Percentiles rank a stretch among this genome's conserved stretches.
Conservation (phyloP, 1,140 invertebrate genomes). For the Ceratina calcarata region DNA sequence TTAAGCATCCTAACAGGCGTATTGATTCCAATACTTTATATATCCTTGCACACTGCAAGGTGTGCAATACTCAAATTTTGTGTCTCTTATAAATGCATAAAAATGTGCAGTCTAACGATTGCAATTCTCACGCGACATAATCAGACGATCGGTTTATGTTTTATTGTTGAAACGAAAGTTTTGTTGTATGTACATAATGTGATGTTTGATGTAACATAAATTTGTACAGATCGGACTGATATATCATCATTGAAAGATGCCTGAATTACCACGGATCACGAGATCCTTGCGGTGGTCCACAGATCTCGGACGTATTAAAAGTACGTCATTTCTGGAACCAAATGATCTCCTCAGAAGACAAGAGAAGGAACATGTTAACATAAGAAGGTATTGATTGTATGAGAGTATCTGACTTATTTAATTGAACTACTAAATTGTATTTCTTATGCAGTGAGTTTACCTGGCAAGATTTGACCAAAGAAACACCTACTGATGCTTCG, state of each 20-base stretch:
- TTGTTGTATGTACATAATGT: too few relatives aligned
- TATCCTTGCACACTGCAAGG: too few relatives aligned
- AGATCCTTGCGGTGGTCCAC: constrained; percentile 71
- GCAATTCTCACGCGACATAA: too few relatives aligned
- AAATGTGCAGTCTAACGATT: too few relatives aligned
- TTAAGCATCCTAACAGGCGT: too few relatives aligned
- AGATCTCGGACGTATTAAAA: constrained; percentile 64
- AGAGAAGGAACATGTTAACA: constrained; percentile 58
- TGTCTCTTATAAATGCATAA: too few relatives aligned
- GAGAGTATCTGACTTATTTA: constrained; percentile 9
- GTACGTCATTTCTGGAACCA: constrained; percentile 32
- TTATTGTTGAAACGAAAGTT: too few relatives aligned
- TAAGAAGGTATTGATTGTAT: constrained; percentile 61
- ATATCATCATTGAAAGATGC: constrained; percentile 57
- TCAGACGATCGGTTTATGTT: too few relatives aligned
- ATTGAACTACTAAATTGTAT: background rate
- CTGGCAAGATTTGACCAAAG: constrained; percentile 69
- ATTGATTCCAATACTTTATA: too few relatives aligned
- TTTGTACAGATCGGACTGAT: too few relatives aligned
- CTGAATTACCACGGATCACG: constrained; percentile 71
- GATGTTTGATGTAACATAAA: too few relatives aligned
- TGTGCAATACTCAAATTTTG: too few relatives aligned
- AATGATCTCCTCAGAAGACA: constrained; percentile 70
- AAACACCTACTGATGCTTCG: constrained; percentile 54
- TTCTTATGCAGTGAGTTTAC: constrained; percentile 58